Conservation (phyloP, 1,140 invertebrate genomes). For the Drosophila punjabiensis region DNA sequence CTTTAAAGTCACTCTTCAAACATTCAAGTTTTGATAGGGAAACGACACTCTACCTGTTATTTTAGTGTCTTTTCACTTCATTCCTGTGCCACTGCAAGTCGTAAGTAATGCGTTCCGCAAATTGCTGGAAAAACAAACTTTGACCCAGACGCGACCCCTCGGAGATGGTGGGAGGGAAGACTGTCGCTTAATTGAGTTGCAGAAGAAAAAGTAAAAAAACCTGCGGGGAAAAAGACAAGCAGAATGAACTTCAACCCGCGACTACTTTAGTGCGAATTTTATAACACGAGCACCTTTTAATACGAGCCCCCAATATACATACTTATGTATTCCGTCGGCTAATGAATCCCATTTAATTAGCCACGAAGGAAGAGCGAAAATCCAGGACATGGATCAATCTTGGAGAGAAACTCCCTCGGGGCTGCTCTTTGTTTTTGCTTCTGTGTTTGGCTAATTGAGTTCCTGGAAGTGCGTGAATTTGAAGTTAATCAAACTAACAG, state of each 20-base stretch:
- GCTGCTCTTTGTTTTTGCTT: not conserved
- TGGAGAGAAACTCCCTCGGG: not conserved
- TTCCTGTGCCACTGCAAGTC: not conserved
- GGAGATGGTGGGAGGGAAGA: slow-evolving; percentile 3
- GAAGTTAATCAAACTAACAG: slow-evolving; percentile 57
- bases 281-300: not conserved
- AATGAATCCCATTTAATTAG: slow-evolving; percentile 60
- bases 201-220: not conserved
- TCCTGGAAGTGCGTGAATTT: slow-evolving; percentile 38
- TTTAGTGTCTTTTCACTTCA: not conserved
- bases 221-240: not conserved
- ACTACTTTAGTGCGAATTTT: slow-evolving; percentile 30
- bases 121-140: slow-evolving; percentile 20
- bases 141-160: not conserved
- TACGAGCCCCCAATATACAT: not conserved
- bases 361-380: not conserved
- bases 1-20: not conserved
- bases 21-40: not conserved
- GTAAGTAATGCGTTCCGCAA: slow-evolving; percentile 10
- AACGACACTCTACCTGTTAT: not conserved
- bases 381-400: slow-evolving; percentile 35
- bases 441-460: slow-evolving; percentile 43
- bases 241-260: slow-evolving; percentile 11
- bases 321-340: slow-evolving; percentile 15
- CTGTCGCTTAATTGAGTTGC: slow-evolving; percentile 36